Conservation (phyloP, 2,888 invertebrate genomes). For the Cheilosia urbana region DNA sequence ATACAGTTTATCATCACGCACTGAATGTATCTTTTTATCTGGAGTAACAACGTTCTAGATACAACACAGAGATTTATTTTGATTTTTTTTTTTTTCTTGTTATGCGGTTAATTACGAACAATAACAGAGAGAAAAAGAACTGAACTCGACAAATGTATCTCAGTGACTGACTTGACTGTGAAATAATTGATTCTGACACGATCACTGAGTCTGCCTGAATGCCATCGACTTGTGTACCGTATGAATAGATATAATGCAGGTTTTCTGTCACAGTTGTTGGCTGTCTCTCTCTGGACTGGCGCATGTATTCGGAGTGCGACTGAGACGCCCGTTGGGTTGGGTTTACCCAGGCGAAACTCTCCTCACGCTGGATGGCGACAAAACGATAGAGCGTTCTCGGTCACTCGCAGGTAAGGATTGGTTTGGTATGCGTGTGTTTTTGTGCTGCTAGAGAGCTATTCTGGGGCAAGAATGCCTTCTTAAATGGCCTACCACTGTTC, state of each 20-base stretch:
- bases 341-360: slow-evolving; percentile 15
- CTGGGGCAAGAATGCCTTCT: slow-evolving; percentile 58
- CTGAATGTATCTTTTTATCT: slow-evolving; percentile 23
- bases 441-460: slow-evolving; percentile 53
- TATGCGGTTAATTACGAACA: slow-evolving; percentile 47
- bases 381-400: background rate
- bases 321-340: slow-evolving; percentile 40
- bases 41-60: slow-evolving; percentile 25
- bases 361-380: slow-evolving; percentile 7
- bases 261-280: slow-evolving; percentile 76
- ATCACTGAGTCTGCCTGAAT: slow-evolving; percentile 68
- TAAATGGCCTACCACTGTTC: slow-evolving; percentile 76
- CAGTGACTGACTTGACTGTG: slow-evolving; percentile 77
- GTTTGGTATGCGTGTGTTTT: slow-evolving; percentile 18
- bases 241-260: slow-evolving; percentile 47
- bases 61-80: slow-evolving; percentile 24
- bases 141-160: slow-evolving; percentile 77
- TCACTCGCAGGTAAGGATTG: slow-evolving; percentile 3
- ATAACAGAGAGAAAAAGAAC: slow-evolving; percentile 68
- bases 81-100: slow-evolving; percentile 44
- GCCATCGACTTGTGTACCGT: slow-evolving; percentile 43
- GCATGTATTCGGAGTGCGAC: slow-evolving; percentile 12
- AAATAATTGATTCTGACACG: slow-evolving; percentile 77
- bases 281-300: slow-evolving; percentile 63
- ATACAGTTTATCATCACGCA: slow-evolving; percentile 66